A percentile compares a stretch with the other conserved stretches of the same genome.
Conservation (phyloP, 2,888 invertebrate genomes). For the Ophion slaviceki region DNA sequence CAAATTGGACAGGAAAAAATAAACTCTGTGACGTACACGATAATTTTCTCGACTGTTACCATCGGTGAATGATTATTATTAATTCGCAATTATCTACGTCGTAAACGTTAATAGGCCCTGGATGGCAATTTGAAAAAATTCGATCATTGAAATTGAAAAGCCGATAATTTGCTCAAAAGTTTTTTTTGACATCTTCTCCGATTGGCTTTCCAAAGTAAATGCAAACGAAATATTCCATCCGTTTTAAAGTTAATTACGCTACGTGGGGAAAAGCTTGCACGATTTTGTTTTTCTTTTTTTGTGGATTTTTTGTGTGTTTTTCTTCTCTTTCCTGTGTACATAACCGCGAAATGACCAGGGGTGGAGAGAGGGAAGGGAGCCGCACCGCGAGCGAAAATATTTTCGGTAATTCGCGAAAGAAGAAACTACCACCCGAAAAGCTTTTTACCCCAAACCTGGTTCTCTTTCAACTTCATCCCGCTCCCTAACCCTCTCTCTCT, state of each 20-base stretch:
- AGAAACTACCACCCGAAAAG: conserved; percentile 44
- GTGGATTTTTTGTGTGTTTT: conserved; percentile 6
- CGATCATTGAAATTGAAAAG: too few relatives aligned
- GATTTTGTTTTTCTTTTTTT: background rate
- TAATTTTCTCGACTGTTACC: too few relatives aligned
- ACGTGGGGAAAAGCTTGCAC: background rate
- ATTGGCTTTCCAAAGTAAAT: background rate
- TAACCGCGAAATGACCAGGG: background rate
- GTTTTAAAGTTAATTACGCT: background rate
- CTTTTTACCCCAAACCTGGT: background rate
- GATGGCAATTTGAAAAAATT: too few relatives aligned
- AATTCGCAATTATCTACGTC: too few relatives aligned
- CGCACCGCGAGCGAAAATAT: conserved; percentile 27
- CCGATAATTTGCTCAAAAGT: background rate
- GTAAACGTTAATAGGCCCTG: too few relatives aligned
- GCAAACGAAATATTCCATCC: background rate
- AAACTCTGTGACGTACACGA: too few relatives aligned
- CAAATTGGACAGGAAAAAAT: too few relatives aligned
- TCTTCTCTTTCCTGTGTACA: background rate
- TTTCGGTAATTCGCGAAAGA: conserved; percentile 47
- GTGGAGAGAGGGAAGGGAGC: background rate
- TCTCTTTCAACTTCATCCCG: conserved; percentile 2
- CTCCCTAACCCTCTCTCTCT: conserved; percentile 11
- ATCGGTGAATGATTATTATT: too few relatives aligned
- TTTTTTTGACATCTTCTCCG: background rate